Evolutionary conservation across 2,113 vertebrate genomes (phyloP), one percentile per base, ranked within the genome.

Genomic region (Pachycephala philippinensis): DNA sequence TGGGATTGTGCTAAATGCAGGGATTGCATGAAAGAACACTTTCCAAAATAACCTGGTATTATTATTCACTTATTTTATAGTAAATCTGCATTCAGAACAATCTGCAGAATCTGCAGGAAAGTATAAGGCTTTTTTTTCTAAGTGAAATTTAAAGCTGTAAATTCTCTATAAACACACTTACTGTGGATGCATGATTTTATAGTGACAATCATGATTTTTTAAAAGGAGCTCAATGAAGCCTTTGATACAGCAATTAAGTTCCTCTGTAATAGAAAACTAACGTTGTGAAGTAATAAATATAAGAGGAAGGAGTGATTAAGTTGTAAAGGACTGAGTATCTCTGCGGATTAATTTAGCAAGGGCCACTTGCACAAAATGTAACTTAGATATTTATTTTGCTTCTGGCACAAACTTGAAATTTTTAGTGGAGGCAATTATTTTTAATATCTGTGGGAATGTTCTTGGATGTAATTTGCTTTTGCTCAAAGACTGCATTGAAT

Each of bases 1-100:
- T 99, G 99, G 98, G 99, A 99, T 98, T 99, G 99, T 99, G 99
- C 98, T 99, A 98, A 98, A 99, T 98, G 98, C 98, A 98, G 97
- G 90, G 94, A 97, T 96, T 97, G 97, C 97, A 98, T 98, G 98
- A 98, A 98, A 98, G 98, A 97, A 98, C 97, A 97, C 98, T 98
- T 98, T 98, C 98, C 98, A 97, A 98, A 98, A 98, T 98, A 98
- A 98, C 97, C 97, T 95, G 94, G 97, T 98, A 97, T 98, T 98
- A 98, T 98, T 98, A 98, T 98, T 98, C 98, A 98, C 97, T 98
- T 98, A 98, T 98, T 98, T 98, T 97, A 98, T 98, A 98, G 98
- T 97, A 98, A 98, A 98, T 98, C 98, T 98, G 96, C 97, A 98
- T 98, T 98, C 98, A 98, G 93, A 97, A 97, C 93, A 60, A 60